Base-by-base conservation (phyloP, 2,113 vertebrate species). In the Pseudonaja textilis region DNA sequence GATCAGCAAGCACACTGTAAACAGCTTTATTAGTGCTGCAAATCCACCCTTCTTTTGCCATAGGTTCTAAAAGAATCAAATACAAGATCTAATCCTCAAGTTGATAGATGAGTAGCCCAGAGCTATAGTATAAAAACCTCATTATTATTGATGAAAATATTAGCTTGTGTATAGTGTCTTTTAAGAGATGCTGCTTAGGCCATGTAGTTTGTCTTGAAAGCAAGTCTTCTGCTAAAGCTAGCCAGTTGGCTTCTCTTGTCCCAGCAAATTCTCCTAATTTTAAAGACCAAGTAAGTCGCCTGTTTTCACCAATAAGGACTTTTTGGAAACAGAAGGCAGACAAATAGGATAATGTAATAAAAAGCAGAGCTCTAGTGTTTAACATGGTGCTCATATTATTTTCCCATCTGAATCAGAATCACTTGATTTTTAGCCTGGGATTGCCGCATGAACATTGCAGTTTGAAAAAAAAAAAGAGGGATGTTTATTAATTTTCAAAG, bases 401-500 rank as follows among this genome's bases (percentile, higher is more conserved):
- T 90, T 74, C 74, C 45, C 56, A 8, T 91, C 26, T 86, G 88
- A 42, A 85, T n/a, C 64, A 87, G 54, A 86, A 64, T 52, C 25
- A 61, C 74, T 29, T 45, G 8, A 90, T 64, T 16, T 93, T 90
- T 93, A 93, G 92, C 89, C 92, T 93, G 92, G 89, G 92, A 85
- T 90, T 90, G 89, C 56, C 10, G 5, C 88, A 54, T 34, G 26
- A 52, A 61, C 45, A 85, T 14, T 85, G 69, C 26, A 47, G 18
- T 61, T 85, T 55, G 11, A 5, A 69, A 74, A 34, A 39, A 39
- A 59, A 9, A 25, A 10, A 25, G 3, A 25, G 6, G 61, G 81
- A 42, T 89, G 54, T 74, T 59, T 89, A 89, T 11, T 87, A 59
- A 64, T 69, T 10, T 92, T 88, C 87, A 54, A 52, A 39, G 29